phyloP scores from a whole-genome alignment of 2,888 invertebrate genomes.

The Agrochola macilenta region DNA sequence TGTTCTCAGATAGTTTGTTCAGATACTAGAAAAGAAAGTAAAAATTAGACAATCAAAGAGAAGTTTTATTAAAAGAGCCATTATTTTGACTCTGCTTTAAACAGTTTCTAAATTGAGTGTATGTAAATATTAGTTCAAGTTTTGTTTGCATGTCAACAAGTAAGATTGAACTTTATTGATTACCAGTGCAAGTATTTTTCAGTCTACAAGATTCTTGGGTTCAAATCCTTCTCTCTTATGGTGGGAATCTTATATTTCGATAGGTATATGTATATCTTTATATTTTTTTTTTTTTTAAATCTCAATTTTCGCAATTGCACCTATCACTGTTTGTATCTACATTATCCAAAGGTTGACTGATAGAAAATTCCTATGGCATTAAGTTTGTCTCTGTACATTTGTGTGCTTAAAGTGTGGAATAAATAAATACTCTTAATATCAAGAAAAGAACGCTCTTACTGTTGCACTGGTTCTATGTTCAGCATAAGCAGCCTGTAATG shows the following conservation, averaged over 20 bases:
- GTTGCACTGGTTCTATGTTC: too few species aligned
- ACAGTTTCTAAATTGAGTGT: too few species aligned
- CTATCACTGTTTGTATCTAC: not conserved
- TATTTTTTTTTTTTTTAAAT: too few species aligned
- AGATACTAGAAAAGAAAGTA: not conserved
- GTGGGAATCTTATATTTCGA: too few species aligned
- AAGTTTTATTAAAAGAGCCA: not conserved
- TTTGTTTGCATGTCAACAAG: not conserved
- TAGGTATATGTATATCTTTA: too few species aligned
- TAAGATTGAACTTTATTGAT: not conserved
- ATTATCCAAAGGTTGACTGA: not conserved
- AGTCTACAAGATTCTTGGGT: not conserved
- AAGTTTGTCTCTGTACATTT: not conserved
- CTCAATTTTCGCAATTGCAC: too few species aligned
- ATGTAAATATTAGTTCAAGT: not conserved
- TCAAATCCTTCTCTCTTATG: not conserved
- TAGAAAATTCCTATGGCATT: not conserved
- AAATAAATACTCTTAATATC: too few species aligned
- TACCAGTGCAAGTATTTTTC: not conserved
- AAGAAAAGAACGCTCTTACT: too few species aligned
- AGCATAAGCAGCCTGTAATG: not conserved
- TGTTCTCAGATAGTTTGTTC: not conserved
- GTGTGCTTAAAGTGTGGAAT: too few species aligned
- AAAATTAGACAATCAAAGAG: not conserved
- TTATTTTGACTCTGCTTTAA: not conserved